Evolutionary conservation across 1,140 invertebrate species (phyloP), one percentile per base, ranked within the genome.

Genomic region (Drosophila sulfurigaster): DNA sequence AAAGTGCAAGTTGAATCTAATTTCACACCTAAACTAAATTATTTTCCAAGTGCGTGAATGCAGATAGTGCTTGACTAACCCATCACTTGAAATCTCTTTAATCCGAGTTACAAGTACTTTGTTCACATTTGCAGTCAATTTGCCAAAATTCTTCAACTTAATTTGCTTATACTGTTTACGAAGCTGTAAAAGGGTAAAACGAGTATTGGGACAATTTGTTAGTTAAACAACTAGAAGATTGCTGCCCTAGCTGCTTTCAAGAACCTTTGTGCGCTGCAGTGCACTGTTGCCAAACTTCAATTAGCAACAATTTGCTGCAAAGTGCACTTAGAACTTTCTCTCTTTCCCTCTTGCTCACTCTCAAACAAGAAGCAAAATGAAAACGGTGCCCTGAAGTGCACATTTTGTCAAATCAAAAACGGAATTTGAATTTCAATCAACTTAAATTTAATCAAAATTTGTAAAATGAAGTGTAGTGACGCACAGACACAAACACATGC

Each of bases 401-500:
- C 63, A 82, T 77, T 85, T 85, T 82, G 81, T 77, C 81, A 83
- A 85, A 85, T 83, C 81, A 74, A 81, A 79, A 79, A 79, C 76
- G 70, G 79, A 79, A 88, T 79, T 87, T 80, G 81, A 82, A 82
- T 82, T 82, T 86, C 82, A 87, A 86, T 86, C 82, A 87, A 73
- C 76, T 79, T 60, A 75, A 86, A 88, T 86, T 86, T 79, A 86
- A 86, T 86, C 79, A 86, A 87, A 87, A 86, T 87, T 87, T 79
- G 75, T 63, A 79, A 87, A 82, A 79, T 86, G 48, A 86, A 82
- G 75, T 87, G 83, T 45, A 60, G 25, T 57, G 28, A 38, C 11
- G 13, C 70, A 71, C 28, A 32, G 41, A 71, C 15, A 46, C 20
- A 56, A 32, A 28, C n/a, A 16, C n/a, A 15, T 5, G 48, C 10